Conservation (phyloP, 2,113 vertebrate genomes). For the Archocentrus centrarchus region DNA sequence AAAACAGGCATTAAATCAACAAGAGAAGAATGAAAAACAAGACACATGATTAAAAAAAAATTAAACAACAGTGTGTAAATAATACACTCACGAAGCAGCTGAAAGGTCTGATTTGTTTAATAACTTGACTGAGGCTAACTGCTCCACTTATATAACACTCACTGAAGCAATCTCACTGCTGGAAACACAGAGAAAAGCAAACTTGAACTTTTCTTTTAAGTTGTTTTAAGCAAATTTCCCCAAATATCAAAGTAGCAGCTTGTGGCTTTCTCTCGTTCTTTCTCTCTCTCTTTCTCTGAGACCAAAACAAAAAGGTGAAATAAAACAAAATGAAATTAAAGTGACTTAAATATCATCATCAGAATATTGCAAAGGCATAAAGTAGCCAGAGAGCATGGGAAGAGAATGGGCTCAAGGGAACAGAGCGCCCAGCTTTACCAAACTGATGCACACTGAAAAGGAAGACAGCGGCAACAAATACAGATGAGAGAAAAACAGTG, state of each 20-base stretch:
- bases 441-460: conserved; percentile 48
- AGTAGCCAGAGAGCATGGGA: neutral
- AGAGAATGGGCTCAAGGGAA: conserved; percentile 25
- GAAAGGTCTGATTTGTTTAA: neutral
- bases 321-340: conserved; percentile 2
- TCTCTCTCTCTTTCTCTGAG: neutral
- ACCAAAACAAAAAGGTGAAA: neutral
- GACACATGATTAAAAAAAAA: neutral
- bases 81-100: neutral
- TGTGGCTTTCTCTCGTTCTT: neutral
- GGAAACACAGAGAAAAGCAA: neutral
- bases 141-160: neutral
- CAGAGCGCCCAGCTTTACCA: conserved; percentile 21
- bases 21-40: neutral
- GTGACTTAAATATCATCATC: conserved; percentile 12
- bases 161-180: neutral
- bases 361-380: neutral
- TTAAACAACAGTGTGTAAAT: neutral
- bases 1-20: neutral
- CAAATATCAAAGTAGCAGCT: neutral
- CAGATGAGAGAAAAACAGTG: conserved; percentile 70
- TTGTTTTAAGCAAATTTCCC: conserved; percentile 5
- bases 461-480: conserved; percentile 64
- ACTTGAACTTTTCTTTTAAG: neutral
- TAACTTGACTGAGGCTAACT: neutral